phyloP scores from a whole-genome alignment of 2,888 invertebrate species.

The Trichacis sp. region DNA sequence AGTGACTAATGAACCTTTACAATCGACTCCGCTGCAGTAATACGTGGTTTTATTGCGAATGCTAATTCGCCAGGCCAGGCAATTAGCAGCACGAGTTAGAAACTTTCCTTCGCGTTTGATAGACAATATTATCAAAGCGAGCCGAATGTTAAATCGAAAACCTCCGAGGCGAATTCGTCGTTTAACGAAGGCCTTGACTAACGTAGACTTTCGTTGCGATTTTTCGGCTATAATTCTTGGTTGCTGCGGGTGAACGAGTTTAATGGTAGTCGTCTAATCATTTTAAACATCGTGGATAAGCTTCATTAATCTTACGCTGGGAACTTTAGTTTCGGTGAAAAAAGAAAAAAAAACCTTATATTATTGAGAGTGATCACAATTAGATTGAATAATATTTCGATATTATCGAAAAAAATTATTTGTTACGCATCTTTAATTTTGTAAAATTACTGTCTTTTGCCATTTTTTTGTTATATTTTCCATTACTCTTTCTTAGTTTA shows the following conservation, averaged over 20 bases:
- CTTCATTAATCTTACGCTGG: neutral
- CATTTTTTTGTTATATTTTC: too few species aligned
- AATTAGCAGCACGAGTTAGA: constrained; percentile 52
- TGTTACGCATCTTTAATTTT: too few species aligned
- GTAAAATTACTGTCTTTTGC: too few species aligned
- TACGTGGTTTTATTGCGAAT: constrained; percentile 63
- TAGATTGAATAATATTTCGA: too few species aligned
- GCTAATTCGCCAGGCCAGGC: constrained; percentile 62
- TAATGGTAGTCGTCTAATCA: neutral
- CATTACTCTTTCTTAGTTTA: too few species aligned
- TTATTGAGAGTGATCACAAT: too few species aligned
- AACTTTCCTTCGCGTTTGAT: neutral
- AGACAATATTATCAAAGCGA: neutral
- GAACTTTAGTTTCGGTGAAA: neutral
- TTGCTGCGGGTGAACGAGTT: neutral
- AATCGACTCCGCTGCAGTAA: constrained; percentile 61
- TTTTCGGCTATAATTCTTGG: neutral
- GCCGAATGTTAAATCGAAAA: neutral
- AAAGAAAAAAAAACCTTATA: too few species aligned
- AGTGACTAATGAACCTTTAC: constrained; percentile 65
- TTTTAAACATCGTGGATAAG: neutral
- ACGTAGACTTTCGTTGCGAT: constrained; percentile 2
- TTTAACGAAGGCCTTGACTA: neutral
- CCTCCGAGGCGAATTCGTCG: neutral
- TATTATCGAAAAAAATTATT: too few species aligned